These are phyloP conservation scores for Morone chrysops DNA, from an alignment of 2,113 vertebrate species.

Conservation along the genomic window DNA sequence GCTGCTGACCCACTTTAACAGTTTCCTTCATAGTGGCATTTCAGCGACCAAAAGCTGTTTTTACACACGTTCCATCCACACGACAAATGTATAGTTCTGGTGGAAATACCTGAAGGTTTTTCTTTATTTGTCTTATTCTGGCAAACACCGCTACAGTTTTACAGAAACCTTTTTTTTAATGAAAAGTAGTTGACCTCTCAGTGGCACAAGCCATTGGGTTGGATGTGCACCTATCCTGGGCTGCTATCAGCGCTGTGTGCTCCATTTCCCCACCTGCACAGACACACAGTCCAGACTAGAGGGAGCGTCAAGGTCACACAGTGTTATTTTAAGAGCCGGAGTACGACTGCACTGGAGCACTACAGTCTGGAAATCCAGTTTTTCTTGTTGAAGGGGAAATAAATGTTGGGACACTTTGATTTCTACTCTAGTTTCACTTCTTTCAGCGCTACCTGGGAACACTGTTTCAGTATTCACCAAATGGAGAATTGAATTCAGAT, in stretches of 20 bases:
- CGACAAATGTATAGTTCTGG: background rate
- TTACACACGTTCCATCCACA: background rate
- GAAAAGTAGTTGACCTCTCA: background rate
- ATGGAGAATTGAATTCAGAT: background rate
- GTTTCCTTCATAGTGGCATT: background rate
- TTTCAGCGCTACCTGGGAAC: background rate
- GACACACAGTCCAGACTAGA: slow-evolving; percentile 11
- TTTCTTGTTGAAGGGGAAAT: background rate
- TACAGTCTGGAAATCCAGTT: background rate
- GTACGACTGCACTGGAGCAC: background rate
- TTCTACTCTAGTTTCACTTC: background rate
- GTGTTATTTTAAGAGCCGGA: slow-evolving; percentile 45
- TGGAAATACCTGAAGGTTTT: background rate
- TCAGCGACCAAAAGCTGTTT: background rate
- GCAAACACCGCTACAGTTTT: background rate
- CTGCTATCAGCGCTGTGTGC: background rate
- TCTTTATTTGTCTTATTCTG: background rate
- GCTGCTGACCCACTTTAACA: slow-evolving; percentile 44
- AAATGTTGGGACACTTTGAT: background rate
- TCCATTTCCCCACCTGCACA: slow-evolving; percentile 47
- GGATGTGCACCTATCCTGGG: background rate
- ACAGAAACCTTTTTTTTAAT: background rate
- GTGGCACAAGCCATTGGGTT: background rate
- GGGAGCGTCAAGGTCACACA: slow-evolving; percentile 40
- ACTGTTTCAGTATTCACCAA: background rate